Conservation (phyloP, 1,140 invertebrate genomes). For the Meteorus sp. region DNA sequence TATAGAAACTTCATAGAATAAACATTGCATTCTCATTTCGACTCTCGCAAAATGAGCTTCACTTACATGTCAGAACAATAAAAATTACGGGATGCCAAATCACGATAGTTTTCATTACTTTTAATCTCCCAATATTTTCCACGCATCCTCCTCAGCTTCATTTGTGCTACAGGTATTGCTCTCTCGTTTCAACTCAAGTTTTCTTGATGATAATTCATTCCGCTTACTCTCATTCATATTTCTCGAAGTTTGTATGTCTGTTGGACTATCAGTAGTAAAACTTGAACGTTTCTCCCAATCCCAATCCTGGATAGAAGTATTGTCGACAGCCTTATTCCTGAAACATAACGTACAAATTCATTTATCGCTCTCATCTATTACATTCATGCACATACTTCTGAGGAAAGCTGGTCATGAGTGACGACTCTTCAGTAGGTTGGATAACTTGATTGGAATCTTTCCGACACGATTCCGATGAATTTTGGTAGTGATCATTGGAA, state of each 20-base stretch:
- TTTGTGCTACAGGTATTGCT: slow-evolving; percentile 39
- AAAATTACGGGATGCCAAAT: not conserved
- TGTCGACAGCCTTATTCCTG: slow-evolving; percentile 37
- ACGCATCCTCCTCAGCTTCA: slow-evolving; percentile 62
- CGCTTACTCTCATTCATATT: slow-evolving; percentile 47
- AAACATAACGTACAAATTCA: slow-evolving; percentile 38
- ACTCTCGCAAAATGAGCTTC: not conserved
- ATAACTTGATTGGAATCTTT: slow-evolving; percentile 51
- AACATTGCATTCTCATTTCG: too few relatives aligned
- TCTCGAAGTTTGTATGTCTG: slow-evolving; percentile 31
- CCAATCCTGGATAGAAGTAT: slow-evolving; percentile 41
- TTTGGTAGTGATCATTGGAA: slow-evolving; percentile 56
- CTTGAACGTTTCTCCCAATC: slow-evolving; percentile 40
- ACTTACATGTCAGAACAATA: not conserved
- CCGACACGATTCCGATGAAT: slow-evolving; percentile 50
- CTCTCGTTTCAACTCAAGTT: slow-evolving; percentile 56
- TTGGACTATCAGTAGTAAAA: slow-evolving; percentile 32
- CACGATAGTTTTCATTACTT: slow-evolving; percentile 4
- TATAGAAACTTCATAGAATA: too few relatives aligned
- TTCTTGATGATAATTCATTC: slow-evolving; percentile 57
- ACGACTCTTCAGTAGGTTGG: slow-evolving; percentile 60
- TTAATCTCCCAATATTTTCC: slow-evolving; percentile 63
- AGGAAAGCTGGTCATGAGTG: too few relatives aligned
- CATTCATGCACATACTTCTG: too few relatives aligned
- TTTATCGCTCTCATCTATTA: slow-evolving; percentile 50